Evolutionary conservation across 2,888 invertebrate species (phyloP).

Genomic region (Noctuana brunneofusca): DNA sequence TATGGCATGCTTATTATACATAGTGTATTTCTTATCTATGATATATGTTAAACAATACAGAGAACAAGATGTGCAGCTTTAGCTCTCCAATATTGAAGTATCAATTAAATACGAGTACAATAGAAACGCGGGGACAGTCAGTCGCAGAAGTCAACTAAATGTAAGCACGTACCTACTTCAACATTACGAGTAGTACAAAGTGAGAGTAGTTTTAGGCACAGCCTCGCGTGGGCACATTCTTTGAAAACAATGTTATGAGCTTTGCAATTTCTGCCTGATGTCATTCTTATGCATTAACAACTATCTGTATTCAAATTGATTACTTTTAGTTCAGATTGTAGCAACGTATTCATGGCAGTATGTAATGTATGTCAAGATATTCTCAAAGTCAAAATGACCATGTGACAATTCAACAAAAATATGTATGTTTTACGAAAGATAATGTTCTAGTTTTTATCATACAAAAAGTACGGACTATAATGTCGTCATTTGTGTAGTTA

Average conservation of each 20-base stretch:
- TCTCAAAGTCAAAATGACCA: too few species aligned
- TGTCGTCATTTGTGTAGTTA: too few species aligned
- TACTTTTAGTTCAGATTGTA: neutral
- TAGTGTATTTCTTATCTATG: too few species aligned
- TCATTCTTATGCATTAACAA: slow-evolving; percentile 1
- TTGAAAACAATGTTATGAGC: slow-evolving; percentile 7
- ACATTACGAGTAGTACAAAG: slow-evolving; percentile 20
- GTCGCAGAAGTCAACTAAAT: slow-evolving; percentile 20
- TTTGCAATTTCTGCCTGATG: slow-evolving; percentile 6
- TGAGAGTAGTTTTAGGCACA: slow-evolving; percentile 24
- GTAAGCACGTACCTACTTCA: neutral
- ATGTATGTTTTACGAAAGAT: too few species aligned
- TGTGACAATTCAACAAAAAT: too few species aligned
- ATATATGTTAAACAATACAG: neutral
- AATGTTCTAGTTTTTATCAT: too few species aligned
- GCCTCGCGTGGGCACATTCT: slow-evolving; percentile 22
- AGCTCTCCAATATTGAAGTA: slow-evolving; percentile 31
- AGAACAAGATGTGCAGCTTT: neutral
- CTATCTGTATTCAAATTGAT: neutral
- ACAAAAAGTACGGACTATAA: too few species aligned
- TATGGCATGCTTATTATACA: too few species aligned
- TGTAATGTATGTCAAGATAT: too few species aligned
- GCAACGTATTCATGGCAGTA: too few species aligned
- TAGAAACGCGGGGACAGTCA: slow-evolving; percentile 33
- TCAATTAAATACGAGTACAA: slow-evolving; percentile 38